Percentiles rank a stretch among this genome's conserved stretches.
These are phyloP conservation scores for Eunapius fragilis DNA, from an alignment of 37 sponge, comb jelly and placozoan species.

Conservation along the genomic window DNA sequence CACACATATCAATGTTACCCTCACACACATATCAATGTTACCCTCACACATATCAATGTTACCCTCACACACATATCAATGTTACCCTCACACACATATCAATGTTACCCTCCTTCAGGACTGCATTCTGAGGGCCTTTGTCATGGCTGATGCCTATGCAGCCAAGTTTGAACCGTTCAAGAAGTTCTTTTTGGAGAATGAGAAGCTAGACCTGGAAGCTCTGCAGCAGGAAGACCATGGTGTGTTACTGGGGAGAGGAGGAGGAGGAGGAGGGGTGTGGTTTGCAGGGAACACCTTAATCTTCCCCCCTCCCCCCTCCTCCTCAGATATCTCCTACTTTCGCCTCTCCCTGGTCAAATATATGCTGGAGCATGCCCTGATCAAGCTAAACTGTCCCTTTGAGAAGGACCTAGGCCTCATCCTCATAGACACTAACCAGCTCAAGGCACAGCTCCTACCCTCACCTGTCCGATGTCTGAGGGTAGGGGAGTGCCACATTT, in stretches of 20 bases:
- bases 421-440: conserved; percentile 76
- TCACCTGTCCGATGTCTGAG: conserved; percentile 92
- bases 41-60: too few relatives aligned
- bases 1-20: too few relatives aligned
- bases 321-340: background rate
- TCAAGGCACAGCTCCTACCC: conserved; percentile 85
- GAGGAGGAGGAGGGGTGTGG: too few relatives aligned
- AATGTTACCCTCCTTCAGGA: conserved; percentile 36
- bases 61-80: too few relatives aligned
- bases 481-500: conserved; percentile 35
- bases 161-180: conserved; percentile 93
- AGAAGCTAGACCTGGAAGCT: conserved; percentile 65
- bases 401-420: conserved; percentile 85
- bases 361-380: conserved; percentile 81
- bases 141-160: conserved; percentile 80
- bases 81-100: too few relatives aligned
- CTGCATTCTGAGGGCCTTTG: conserved; percentile 73
- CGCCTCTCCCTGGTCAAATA: conserved; percentile 68
- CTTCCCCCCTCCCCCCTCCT: background rate
- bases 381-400: conserved; percentile 62
- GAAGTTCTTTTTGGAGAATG: conserved; percentile 83
- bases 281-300: too few relatives aligned
- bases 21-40: too few relatives aligned
- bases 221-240: conserved; percentile 89
- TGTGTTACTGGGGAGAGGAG: too few relatives aligned